Base-by-base conservation (phyloP, 2,113 vertebrate species). In the Pica pica region DNA sequence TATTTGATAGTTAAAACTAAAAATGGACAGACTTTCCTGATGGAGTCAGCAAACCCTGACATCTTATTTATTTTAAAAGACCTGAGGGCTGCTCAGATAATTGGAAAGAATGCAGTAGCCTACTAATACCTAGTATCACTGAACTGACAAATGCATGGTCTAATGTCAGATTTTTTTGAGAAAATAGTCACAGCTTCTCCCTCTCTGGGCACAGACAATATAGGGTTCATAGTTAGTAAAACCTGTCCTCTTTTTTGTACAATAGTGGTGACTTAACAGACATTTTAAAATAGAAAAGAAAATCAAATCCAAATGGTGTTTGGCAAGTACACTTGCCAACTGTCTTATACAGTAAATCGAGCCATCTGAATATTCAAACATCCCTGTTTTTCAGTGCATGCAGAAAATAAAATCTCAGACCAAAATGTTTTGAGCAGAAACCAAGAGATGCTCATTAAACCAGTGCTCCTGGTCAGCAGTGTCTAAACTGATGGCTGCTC, bases 31-130 rank as follows among this genome's bases (percentile, higher is more conserved):
- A 57, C 93, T 96, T 96, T 96, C 31, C 83, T 93, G 76, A 91
- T 44, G 75, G 67, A 97, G 80, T 97, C 87, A 97, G 94, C 91
- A 97, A 83, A 96, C 81, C 73, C 83, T 91, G 74, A 93, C 83
- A 90, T 91, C 37, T 67, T 97, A 95, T 93, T 97, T 89, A 86
- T 97, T 86, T 94, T 87, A 76, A 70, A 95, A 90, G 89, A 90
- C 96, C 90, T 83, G 87, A 80, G 90, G 92, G 95, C 74, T 96
- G 16, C 67, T 93, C 10, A 37, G 90, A 74, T 97, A 98, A 96
- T 95, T 96, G 93, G 80, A 93, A 97, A 95, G 76, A 75, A 87
- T 73, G 61, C 53, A 89, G 42, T 67, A 87, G 84, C 80, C 65
- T 80, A 50, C 61, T 64, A 88, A 52, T 28, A 95, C 91, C 46